Evolutionary conservation across 2,113 vertebrate species (phyloP).

Genomic region (Heliornis fulica): DNA sequence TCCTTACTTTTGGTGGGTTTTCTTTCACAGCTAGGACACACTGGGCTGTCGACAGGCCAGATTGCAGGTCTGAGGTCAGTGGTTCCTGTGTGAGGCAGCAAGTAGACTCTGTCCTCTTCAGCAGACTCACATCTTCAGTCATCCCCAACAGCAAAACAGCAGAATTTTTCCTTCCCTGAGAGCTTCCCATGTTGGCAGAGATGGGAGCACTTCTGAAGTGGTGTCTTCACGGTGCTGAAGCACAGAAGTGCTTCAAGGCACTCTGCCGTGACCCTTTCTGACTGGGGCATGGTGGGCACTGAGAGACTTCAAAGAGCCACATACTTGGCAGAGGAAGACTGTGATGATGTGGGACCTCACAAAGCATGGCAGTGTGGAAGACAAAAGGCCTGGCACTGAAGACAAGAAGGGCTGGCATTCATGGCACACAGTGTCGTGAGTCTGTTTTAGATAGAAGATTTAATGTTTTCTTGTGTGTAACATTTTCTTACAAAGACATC

Average conservation of each 20-base stretch:
- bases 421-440: not conserved
- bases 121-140: not conserved
- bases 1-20: not conserved
- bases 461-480: constrained; percentile 51
- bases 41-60: not conserved
- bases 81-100: not conserved
- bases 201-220: not conserved
- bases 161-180: not conserved
- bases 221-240: not conserved
- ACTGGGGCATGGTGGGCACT: not conserved
- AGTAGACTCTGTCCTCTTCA: not conserved
- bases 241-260: not conserved
- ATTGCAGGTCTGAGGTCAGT: not conserved
- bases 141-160: not conserved
- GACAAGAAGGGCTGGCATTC: not conserved
- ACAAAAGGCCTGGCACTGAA: not conserved
- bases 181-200: not conserved
- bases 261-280: not conserved
- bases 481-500: constrained; percentile 59
- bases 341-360: not conserved
- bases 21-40: not conserved
- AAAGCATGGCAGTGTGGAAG: not conserved
- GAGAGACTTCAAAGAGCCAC: constrained; percentile 1
- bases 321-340: not conserved
- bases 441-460: constrained; percentile 7